Evolutionary conservation across 2,797 vertebrate genomes (phyloP).

Genomic region (Mycteria americana): DNA sequence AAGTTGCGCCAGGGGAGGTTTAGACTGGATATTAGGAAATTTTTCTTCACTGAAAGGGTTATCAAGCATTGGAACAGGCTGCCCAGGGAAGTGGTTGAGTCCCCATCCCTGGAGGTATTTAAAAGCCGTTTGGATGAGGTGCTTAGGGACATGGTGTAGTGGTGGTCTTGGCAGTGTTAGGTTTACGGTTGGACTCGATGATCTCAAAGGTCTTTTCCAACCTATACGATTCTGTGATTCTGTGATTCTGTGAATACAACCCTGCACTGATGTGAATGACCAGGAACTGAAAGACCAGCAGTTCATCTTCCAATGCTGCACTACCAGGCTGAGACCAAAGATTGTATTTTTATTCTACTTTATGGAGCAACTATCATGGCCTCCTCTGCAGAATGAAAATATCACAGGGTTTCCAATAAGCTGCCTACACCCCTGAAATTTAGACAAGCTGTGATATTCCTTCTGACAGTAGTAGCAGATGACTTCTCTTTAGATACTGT

Average conservation of each 20-base stretch:
- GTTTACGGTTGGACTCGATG: too few relatives aligned
- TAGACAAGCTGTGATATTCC: not conserved
- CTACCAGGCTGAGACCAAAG: not conserved
- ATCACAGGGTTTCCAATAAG: not conserved
- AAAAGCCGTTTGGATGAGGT: too few relatives aligned
- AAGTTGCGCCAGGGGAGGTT: too few relatives aligned
- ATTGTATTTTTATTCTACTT: not conserved
- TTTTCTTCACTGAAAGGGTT: too few relatives aligned
- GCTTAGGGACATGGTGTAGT: too few relatives aligned
- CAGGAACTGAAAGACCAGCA: not conserved
- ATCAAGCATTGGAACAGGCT: too few relatives aligned
- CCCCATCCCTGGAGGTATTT: too few relatives aligned
- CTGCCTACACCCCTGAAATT: not conserved
- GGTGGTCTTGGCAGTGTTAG: too few relatives aligned
- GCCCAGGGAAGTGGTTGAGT: too few relatives aligned
- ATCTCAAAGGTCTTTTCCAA: too few relatives aligned
- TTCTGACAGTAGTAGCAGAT: not conserved
- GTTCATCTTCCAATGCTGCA: not conserved
- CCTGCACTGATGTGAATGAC: not conserved
- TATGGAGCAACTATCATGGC: not conserved
- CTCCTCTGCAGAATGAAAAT: not conserved
- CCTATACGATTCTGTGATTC: too few relatives aligned
- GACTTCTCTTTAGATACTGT: not conserved
- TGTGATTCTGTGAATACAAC: not conserved
- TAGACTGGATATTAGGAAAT: too few relatives aligned